Evolutionary conservation across 2,113 vertebrate species (phyloP).

Genomic region (Salvelinus alpinus): DNA sequence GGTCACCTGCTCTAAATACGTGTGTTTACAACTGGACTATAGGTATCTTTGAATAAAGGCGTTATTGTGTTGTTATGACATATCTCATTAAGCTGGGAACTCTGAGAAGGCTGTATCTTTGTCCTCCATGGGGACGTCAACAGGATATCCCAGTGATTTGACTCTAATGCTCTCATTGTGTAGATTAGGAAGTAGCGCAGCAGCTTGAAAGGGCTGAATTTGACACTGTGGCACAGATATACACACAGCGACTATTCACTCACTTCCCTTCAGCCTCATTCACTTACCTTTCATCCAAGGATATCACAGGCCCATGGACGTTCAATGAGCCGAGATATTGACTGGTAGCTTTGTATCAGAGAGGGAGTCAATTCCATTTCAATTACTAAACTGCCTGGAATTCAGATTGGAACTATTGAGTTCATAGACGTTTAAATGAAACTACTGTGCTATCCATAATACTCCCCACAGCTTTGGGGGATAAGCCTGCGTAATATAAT

Average conservation of each 20-base stretch:
- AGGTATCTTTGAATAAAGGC: not conserved
- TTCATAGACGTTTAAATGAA: not conserved
- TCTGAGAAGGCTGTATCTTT: not conserved
- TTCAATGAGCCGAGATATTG: not conserved
- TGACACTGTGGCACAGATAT: not conserved
- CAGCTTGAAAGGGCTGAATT: conserved; percentile 6
- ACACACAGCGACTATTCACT: not conserved
- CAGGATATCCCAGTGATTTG: conserved; percentile 8
- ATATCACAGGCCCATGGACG: not conserved
- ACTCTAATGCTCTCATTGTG: not conserved
- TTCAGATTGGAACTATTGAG: not conserved
- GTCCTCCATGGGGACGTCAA: not conserved
- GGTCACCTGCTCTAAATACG: no score
- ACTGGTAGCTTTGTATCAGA: not conserved
- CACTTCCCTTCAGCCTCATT: not conserved
- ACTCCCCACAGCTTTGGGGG: not conserved
- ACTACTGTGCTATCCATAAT: not conserved
- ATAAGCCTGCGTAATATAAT: not conserved
- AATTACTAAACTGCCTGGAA: not conserved
- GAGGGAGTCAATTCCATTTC: not conserved
- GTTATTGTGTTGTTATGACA: not conserved
- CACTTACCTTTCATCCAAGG: not conserved
- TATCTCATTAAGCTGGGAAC: not conserved
- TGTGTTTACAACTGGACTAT: no score
- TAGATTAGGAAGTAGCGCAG: conserved; percentile 2